Base-by-base conservation (phyloP, 2,797 vertebrate genomes). In the Falco naumanni region DNA sequence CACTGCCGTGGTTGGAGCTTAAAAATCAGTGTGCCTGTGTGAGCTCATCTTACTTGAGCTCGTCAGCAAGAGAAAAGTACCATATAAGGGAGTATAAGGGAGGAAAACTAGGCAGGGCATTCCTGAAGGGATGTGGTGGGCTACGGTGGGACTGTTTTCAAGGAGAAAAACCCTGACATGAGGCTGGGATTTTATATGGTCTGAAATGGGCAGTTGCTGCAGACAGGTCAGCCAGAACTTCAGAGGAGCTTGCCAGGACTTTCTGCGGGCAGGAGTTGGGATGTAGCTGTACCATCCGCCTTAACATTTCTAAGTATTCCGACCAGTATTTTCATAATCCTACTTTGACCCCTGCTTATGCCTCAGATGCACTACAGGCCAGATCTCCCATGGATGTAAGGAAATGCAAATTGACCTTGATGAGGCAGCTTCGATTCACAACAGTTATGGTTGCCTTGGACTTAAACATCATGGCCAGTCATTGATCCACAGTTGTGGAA, bases 401-500 rank as follows among this genome's bases (percentile, higher is more conserved):
- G 48, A 34, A 77, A 70, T 4, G 2, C 29, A 56, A 45, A 87
- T 2, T 37, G 14, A 19, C 50, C 33, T 78, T 57, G 68, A 26
- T n/a, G 64, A 53, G 63, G 43, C 29, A 77, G 37, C 16, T 81
- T 74, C 60, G 68, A 15, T 72, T 72, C 47, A 29, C 29, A 69
- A 0, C 39, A 18, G 48, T 25, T 51, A 43, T 78, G 76, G 48
- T 57, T 63, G 89, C 41, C 24, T 37, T n/a, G 86, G 65, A 31
- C 48, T 24, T 31, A 45, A n/a, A 12, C 0, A 0, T 50, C 56
- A 24, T 9, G 9, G 50, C 26, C 48, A 28, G 57, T 15, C 0
- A 0, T 50, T 56, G 33, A 19, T 48, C 48, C 37, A 10, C 60
- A 15, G 0, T 3, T 51, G 25, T 51, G 65, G 53, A 69, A 83